phyloP scores from a whole-genome alignment of 2,113 vertebrate genomes.

The Leucopsar rothschildi region DNA sequence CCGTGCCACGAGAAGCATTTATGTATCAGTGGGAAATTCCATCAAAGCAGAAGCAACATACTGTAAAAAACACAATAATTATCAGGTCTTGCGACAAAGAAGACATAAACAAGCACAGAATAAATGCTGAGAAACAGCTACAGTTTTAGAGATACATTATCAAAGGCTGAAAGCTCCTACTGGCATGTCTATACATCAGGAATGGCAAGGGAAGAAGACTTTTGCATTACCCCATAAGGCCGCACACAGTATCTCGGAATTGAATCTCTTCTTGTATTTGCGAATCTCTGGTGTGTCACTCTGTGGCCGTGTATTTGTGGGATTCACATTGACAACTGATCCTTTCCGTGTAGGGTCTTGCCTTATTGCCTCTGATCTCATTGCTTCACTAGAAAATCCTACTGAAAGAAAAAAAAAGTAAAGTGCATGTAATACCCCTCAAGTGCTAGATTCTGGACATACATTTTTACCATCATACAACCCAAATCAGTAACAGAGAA shows the following conservation, averaged over 20 bases:
- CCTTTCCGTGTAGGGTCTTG: conserved; percentile 94
- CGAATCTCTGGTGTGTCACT: conserved; percentile 98
- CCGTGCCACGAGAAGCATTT: background rate
- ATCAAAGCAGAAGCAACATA: background rate
- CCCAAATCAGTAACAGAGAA: background rate
- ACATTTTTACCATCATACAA: background rate
- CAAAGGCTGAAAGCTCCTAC: background rate
- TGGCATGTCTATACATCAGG: background rate
- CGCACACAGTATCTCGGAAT: conserved; percentile 97
- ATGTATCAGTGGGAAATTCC: background rate
- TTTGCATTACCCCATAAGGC: conserved; percentile 91
- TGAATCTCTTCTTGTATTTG: conserved; percentile 99
- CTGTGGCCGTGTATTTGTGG: conserved; percentile 96
- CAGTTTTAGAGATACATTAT: background rate
- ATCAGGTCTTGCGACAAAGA: background rate
- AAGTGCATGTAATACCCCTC: background rate
- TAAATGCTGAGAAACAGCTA: background rate
- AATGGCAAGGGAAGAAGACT: background rate
- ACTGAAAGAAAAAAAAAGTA: conserved; percentile 66
- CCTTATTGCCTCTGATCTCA: conserved; percentile 91
- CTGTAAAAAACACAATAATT: background rate
- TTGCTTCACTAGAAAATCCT: conserved; percentile 91
- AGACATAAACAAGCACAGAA: background rate
- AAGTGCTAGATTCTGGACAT: background rate
- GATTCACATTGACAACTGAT: conserved; percentile 98